Evolutionary conservation across 2,113 vertebrate species (phyloP), one percentile per base, ranked within the genome.

Genomic region (Cranoglanis bouderius): DNA sequence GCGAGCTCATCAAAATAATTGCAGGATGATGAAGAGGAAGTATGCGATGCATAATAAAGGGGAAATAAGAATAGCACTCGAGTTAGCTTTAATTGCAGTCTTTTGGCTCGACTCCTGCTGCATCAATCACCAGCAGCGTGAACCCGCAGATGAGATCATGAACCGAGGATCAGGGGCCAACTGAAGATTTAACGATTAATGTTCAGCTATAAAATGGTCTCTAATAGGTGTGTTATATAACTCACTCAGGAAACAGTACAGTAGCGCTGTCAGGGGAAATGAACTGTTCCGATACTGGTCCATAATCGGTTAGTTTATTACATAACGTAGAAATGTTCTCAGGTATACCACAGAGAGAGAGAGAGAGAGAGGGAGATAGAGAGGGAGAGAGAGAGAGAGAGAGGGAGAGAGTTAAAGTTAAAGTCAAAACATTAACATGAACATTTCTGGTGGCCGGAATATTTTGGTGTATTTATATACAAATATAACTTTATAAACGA

Each of bases 1-100:
- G 61, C 81, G 74, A 88, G 61, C 63, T 88, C 70, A 84, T 88
- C 82, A 88, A 75, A 88, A 61, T 80, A 90, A 88, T 88, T 75
- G 65, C 65, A 57, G 35, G 82, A 70, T 84, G 82, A 85, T 89
- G 82, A 88, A 63, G n/a, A 89, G 75, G 81, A 88, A 90, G 83
- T 84, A 26, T 40, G 82, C 26, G 67, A 53, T 84, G 70, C 63
- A 88, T 75, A 90, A 88, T 83, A 88, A 86, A 86, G n/a, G 12
- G 83, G 82, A 72, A 85, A 43, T 49, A 84, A 86, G 80, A 88
- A 82, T 32, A 84, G 70, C 10, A 55, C 77, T 53, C 16, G 57
- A 90, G 46, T 82, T 75, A 6, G 6, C 59, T 61, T 55, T 88
- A 78, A 90, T 59, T 84, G 70, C 78, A 82, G n/a, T 55, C 80